These are phyloP conservation scores for Porites cylindrica DNA, from an alignment of 92 coral and sea anemone genomes.

Conservation along the genomic window DNA sequence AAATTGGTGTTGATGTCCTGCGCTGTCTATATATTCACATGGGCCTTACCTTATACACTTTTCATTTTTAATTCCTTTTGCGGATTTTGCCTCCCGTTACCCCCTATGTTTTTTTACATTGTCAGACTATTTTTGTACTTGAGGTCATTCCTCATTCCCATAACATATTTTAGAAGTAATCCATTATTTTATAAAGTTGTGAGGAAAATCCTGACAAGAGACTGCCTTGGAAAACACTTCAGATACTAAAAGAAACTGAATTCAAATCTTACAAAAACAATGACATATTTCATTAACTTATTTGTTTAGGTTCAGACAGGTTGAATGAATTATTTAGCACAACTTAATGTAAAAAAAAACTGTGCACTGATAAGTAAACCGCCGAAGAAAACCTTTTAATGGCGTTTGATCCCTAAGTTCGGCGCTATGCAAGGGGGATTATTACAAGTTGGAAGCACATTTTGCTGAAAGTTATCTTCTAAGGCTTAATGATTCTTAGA, in stretches of 20 bases:
- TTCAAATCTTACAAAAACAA: background rate
- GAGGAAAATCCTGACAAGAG: conserved; percentile 64
- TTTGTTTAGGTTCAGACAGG: no score
- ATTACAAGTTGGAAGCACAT: no score
- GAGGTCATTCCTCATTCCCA: conserved; percentile 59
- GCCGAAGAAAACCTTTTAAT: no score
- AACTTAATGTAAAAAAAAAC: no score
- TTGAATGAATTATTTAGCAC: no score
- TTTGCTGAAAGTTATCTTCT: no score
- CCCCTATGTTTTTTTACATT: conserved; percentile 53
- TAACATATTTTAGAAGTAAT: conserved; percentile 43
- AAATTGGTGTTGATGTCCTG: conserved; percentile 46
- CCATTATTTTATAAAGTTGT: conserved; percentile 53
- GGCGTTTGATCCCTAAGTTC: no score
- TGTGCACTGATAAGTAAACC: no score
- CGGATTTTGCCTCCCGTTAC: conserved; percentile 46
- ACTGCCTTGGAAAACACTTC: conserved; percentile 57
- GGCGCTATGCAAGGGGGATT: no score
- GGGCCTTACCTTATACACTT: conserved; percentile 62
- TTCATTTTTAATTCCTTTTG: conserved; percentile 62
- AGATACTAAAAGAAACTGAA: background rate
- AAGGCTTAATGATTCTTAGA: no score
- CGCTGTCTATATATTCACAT: conserved; percentile 48
- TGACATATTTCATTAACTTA: no score
- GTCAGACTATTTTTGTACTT: conserved; percentile 62